phyloP scores from a whole-genome alignment of 2,888 invertebrate genomes.

The Dryobotodes eremita region DNA sequence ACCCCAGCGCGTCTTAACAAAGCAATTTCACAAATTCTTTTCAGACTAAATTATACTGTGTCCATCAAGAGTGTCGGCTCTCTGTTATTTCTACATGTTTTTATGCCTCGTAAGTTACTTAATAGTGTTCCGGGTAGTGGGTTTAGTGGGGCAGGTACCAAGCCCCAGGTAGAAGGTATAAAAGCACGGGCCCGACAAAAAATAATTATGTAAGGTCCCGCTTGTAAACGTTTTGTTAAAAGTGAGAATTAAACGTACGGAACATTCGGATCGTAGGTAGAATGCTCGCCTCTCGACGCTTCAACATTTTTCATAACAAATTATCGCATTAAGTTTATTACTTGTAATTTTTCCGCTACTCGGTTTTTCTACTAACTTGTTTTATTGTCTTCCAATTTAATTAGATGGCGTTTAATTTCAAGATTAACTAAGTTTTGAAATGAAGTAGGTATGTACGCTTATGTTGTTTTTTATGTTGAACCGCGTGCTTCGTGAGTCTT shows the following conservation, averaged over 20 bases:
- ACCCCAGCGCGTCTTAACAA: constrained; percentile 62
- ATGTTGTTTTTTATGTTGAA: constrained; percentile 24
- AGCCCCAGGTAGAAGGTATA: constrained; percentile 82
- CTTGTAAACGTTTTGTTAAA: constrained; percentile 75
- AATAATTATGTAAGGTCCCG: constrained; percentile 75
- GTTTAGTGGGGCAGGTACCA: constrained; percentile 84
- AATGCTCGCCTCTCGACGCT: constrained; percentile 50
- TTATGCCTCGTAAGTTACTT: constrained; percentile 84
- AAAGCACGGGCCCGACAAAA: constrained; percentile 76
- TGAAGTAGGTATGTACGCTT: constrained; percentile 14
- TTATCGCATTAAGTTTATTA: constrained; percentile 69
- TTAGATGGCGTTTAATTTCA: constrained; percentile 71
- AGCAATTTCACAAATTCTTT: constrained; percentile 76
- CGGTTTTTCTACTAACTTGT: constrained; percentile 64
- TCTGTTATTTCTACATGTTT: constrained; percentile 82
- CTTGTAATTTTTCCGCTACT: constrained; percentile 67
- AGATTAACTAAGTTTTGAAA: constrained; percentile 58
- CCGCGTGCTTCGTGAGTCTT: constrained; percentile 3
- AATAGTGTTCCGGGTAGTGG: constrained; percentile 88
- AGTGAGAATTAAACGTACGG: constrained; percentile 72
- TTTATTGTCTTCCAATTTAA: constrained; percentile 68
- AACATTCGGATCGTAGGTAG: constrained; percentile 51
- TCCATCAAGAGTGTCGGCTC: constrained; percentile 76
- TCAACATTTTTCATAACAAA: constrained; percentile 66
- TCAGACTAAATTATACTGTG: constrained; percentile 79